Percentiles rank a stretch among this genome's conserved stretches.
phyloP scores from a whole-genome alignment of 2,113 vertebrate genomes.

The Dendropsophus ebraccatus region DNA sequence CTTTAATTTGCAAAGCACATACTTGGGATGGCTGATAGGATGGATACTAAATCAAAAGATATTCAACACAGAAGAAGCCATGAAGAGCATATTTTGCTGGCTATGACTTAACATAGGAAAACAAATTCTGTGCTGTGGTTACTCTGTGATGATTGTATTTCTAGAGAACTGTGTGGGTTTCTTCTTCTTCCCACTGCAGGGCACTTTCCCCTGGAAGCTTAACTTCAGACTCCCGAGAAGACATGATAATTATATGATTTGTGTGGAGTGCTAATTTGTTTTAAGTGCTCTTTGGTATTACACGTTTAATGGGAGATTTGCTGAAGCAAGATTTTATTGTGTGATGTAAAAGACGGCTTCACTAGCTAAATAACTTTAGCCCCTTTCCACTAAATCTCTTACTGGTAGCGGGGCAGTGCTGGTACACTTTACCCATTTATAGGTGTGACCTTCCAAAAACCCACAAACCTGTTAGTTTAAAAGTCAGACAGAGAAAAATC shows the following conservation, averaged over 20 bases:
- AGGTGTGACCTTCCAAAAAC: constrained; percentile 6
- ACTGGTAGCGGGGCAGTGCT: background rate
- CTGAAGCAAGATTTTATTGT: constrained; percentile 31
- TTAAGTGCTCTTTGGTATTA: constrained; percentile 51
- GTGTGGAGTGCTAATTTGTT: constrained; percentile 56
- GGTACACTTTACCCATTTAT: background rate
- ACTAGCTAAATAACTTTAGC: constrained; percentile 5
- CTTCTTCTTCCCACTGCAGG: background rate
- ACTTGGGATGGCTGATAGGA: too few species aligned
- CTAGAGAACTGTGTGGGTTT: background rate
- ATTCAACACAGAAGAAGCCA: too few species aligned
- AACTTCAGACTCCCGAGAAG: constrained; percentile 42
- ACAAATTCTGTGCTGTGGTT: background rate
- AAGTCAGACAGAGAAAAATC: background rate
- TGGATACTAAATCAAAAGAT: too few species aligned
- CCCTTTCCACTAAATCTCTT: constrained; percentile 2
- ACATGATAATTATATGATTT: constrained; percentile 58
- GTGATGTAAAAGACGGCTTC: constrained; percentile 21
- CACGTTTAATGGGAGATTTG: constrained; percentile 47
- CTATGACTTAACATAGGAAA: background rate
- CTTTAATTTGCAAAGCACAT: too few species aligned
- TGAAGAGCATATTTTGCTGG: background rate
- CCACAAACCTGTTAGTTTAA: background rate
- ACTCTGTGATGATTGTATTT: background rate
- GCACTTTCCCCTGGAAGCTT: constrained; percentile 15